Percentiles rank a stretch among this genome's conserved stretches.
phyloP scores from a whole-genome alignment of 2,113 vertebrate genomes.

The Furnarius figulus region DNA sequence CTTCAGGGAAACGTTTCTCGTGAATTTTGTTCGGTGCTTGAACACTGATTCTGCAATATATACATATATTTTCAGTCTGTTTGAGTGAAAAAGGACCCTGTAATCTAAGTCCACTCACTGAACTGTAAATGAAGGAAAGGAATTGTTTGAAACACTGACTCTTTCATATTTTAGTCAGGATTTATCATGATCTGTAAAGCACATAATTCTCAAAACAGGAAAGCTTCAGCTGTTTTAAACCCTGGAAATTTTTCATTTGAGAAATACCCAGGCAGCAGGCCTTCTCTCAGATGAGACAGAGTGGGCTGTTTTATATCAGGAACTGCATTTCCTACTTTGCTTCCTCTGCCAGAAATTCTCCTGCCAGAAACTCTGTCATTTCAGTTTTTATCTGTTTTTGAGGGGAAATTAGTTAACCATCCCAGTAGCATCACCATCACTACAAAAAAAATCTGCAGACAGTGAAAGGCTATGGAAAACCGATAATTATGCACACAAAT shows the following conservation, averaged over 20 bases:
- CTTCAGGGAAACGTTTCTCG: background rate
- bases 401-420: conserved; percentile 11
- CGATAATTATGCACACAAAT: background rate
- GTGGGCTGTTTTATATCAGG: conserved; percentile 35
- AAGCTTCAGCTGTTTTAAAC: conserved; percentile 15
- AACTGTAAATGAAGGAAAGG: background rate
- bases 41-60: background rate
- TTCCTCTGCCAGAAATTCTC: conserved; percentile 35
- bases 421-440: background rate
- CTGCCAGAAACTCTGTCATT: conserved; percentile 44
- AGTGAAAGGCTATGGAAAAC: background rate
- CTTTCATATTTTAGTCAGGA: background rate
- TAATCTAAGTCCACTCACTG: background rate
- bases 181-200: conserved; percentile 23
- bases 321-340: conserved; percentile 38
- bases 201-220: background rate
- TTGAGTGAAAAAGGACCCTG: background rate
- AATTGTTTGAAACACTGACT: background rate
- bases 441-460: background rate
- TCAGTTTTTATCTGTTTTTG: conserved; percentile 23
- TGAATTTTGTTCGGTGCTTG: background rate
- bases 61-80: background rate
- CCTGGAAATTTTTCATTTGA: conserved; percentile 9
- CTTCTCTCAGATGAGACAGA: conserved; percentile 1
- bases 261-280: conserved; percentile 12